Conservation (phyloP, 2,797 vertebrate genomes). For the Phyllotis vaccarum region DNA sequence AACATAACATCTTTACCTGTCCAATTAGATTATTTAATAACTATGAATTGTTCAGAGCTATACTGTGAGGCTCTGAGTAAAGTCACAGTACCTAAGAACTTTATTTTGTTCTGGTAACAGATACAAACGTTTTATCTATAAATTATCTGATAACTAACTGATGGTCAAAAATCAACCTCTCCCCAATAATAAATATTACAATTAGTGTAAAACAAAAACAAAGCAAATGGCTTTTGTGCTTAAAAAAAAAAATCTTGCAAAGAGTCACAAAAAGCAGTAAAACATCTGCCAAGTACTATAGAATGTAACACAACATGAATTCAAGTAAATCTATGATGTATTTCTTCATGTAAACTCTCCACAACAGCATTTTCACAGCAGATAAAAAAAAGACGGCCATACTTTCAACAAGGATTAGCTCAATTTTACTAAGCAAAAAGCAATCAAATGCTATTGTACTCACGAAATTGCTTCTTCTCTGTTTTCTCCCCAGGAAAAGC, state of each 20-base stretch:
- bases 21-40: constrained; percentile 15
- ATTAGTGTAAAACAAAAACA: constrained; percentile 28
- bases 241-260: constrained; percentile 26
- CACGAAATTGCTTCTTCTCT: constrained; percentile 99
- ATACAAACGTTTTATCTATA: constrained; percentile 7
- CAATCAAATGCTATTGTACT: constrained; percentile 85
- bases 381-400: constrained; percentile 7
- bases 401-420: constrained; percentile 34
- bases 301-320: constrained; percentile 49
- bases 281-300: constrained; percentile 27
- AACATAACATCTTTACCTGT: not conserved
- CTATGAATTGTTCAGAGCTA: constrained; percentile 24
- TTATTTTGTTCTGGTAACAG: not conserved
- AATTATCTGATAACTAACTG: constrained; percentile 38
- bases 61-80: not conserved
- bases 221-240: constrained; percentile 48
- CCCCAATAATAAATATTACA: constrained; percentile 20
- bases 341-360: constrained; percentile 38
- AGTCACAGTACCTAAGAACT: not conserved
- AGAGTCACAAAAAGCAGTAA: constrained; percentile 40
- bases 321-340: not conserved
- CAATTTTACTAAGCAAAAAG: constrained; percentile 56
- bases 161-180: constrained; percentile 26
- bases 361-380: not conserved
- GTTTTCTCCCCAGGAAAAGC: constrained; percentile 99